Evolutionary conservation across 2,797 vertebrate genomes (phyloP), one percentile per base, ranked within the genome.

Genomic region (Cottoperca gobio): DNA sequence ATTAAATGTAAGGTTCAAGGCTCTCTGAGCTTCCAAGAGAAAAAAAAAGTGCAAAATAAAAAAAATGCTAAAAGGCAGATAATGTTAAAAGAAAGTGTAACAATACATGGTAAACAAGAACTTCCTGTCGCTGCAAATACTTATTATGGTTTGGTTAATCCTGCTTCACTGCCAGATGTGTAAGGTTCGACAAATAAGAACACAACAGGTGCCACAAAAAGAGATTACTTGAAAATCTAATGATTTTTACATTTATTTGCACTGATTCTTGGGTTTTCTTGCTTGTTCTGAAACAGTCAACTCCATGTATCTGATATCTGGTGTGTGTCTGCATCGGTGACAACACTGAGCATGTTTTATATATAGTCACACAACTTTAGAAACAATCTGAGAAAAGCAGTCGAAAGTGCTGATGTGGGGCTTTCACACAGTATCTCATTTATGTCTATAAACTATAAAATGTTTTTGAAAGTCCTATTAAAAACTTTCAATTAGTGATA

Each of bases 131-230:
- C 14, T 0, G 2, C 26, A 63, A 26, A 73, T 37, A 37, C 31
- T 64, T 65, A 24, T 31, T 3, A 42, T 50, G 35, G 65, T 64
- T 65, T 65, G 23, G 28, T 43, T 79, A 50, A 66, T 62, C 37
- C 31, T 70, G 31, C n/a, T 28, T 42, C 64, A 64, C 11, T 33
- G 23, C 60, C 70, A 70, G 37, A 76, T 76, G 65, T 43, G 21
- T 21, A 31, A 9, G 1, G 19, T 72, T 71, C 26, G 19, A 42
- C 53, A 24, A 65, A 61, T 54, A 45, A 49, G n/a, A 60, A 37
- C 49, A 33, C 13, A 59, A 31, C 55, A 74, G 70, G 70, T 62
- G 50, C 23, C 33, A 26, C 7, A 13, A 54, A n/a, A n/a, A n/a
- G n/a, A 49, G 48, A 10, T 52, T 6, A 58, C 48, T 16, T 33